Conservation (phyloP, 2,113 vertebrate genomes). For the Orycteropus afer region DNA sequence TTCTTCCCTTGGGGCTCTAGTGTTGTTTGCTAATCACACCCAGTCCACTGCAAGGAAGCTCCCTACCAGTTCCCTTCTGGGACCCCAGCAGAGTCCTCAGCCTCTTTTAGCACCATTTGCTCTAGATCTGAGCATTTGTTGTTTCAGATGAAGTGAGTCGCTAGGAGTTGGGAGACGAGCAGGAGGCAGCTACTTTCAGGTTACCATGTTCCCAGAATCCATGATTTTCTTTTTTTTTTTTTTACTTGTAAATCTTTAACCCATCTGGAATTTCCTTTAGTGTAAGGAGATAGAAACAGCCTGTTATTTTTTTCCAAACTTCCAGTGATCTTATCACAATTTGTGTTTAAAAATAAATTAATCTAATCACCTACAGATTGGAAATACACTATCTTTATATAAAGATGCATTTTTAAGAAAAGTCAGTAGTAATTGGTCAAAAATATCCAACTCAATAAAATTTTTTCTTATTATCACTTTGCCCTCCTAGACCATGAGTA, state of each 20-base stretch:
- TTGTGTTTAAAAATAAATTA: slow-evolving; percentile 25
- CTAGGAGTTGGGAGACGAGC: not conserved
- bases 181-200: not conserved
- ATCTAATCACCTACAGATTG: not conserved
- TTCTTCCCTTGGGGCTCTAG: not conserved
- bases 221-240: slow-evolving; percentile 3
- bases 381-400: not conserved
- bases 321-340: not conserved
- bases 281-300: not conserved
- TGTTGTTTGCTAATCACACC: not conserved
- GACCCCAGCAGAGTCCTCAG: not conserved
- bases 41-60: not conserved
- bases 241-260: slow-evolving; percentile 12
- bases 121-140: not conserved
- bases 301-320: not conserved
- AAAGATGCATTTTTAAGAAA: slow-evolving; percentile 2
- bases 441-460: not conserved
- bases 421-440: not conserved
- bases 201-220: not conserved
- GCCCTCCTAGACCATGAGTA: not conserved
- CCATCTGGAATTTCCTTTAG: not conserved
- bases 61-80: not conserved
- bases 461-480: not conserved
- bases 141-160: not conserved
- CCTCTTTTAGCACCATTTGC: not conserved